These are phyloP conservation scores for Odontocolon sp. DNA, from an alignment of 2,888 invertebrate genomes.

Conservation along the genomic window DNA sequence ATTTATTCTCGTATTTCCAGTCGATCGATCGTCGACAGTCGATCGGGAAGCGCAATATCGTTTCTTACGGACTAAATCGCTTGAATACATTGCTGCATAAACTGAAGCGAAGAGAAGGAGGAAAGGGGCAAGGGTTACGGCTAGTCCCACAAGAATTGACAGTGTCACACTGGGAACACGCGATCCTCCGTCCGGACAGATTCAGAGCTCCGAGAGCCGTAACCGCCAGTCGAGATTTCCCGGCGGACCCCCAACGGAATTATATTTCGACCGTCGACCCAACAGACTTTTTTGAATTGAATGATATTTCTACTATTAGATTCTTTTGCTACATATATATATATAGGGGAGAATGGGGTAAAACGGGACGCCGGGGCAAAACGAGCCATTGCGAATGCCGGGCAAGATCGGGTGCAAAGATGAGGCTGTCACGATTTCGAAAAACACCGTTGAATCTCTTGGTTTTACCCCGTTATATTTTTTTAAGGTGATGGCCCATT, in stretches of 20 bases:
- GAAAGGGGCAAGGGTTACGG: conserved; percentile 9
- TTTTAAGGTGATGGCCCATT: not conserved
- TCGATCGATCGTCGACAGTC: conserved; percentile 42
- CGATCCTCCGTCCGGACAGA: conserved; percentile 38
- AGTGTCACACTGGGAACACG: conserved; percentile 54
- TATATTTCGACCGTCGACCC: conserved; percentile 42
- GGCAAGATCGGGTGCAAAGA: no score
- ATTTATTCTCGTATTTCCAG: conserved; percentile 23
- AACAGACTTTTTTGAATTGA: conserved; percentile 17
- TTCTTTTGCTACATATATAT: no score
- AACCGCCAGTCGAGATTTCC: conserved; percentile 48
- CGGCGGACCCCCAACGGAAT: conserved; percentile 47
- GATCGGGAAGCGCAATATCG: conserved; percentile 31
- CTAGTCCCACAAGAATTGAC: conserved; percentile 54
- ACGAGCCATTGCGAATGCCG: no score
- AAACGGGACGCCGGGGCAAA: no score
- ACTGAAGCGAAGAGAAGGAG: not conserved
- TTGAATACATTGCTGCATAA: conserved; percentile 40
- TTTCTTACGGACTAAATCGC: conserved; percentile 52
- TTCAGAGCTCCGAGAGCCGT: not conserved
- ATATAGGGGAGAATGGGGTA: no score
- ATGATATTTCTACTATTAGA: conserved; percentile 30
- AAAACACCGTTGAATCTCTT: not conserved
- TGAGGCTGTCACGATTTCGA: no score
- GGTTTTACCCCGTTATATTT: not conserved